Conservation (phyloP, 2,113 vertebrate genomes). For the Hippolais icterina region DNA sequence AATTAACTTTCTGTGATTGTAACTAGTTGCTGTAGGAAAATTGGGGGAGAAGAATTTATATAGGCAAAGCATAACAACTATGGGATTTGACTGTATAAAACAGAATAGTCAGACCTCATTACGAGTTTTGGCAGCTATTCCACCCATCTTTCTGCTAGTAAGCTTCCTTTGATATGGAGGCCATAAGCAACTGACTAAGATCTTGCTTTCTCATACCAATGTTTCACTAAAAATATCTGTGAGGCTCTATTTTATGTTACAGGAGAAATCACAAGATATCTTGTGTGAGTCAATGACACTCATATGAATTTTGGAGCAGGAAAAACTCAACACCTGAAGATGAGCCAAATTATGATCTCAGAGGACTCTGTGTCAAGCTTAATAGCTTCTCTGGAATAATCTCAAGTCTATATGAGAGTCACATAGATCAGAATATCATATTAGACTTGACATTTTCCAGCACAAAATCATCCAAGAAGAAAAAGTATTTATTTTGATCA, state of each 20-base stretch:
- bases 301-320: not conserved
- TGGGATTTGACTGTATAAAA: not conserved
- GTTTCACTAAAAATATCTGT: not conserved
- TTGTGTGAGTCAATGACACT: not conserved
- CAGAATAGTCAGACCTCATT: not conserved
- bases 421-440: not conserved
- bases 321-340: not conserved
- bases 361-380: not conserved
- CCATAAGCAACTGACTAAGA: not conserved
- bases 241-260: not conserved
- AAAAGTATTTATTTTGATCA: not conserved
- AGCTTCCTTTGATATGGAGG: not conserved
- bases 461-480: not conserved
- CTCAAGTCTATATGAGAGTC: not conserved
- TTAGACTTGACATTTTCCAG: not conserved
- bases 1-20: rapidly evolving
- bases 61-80: not conserved
- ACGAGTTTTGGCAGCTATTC: not conserved
- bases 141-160: not conserved
- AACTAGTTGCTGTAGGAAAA: not conserved
- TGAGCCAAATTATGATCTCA: not conserved
- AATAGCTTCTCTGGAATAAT: not conserved
- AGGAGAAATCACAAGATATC: not conserved
- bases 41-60: rapidly evolving
- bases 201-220: not conserved